Percentiles rank a stretch among this genome's conserved stretches.
Conservation (phyloP, 2,113 vertebrate genomes). For the Lontra canadensis region DNA sequence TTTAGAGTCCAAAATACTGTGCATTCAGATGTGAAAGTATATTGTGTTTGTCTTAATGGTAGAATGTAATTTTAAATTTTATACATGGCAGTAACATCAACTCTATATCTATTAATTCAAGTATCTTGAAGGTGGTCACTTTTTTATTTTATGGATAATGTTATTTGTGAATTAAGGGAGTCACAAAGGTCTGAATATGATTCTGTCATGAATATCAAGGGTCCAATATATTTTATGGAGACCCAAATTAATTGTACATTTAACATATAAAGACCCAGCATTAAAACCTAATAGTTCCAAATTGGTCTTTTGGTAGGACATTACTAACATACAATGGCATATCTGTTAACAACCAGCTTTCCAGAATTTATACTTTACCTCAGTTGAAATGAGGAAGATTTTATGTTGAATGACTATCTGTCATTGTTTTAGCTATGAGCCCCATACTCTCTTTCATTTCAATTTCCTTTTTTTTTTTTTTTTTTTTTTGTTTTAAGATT, state of each 20-base stretch:
- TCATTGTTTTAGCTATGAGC: not conserved
- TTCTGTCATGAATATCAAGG: not conserved
- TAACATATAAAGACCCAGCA: not conserved
- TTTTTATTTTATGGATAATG: conserved; percentile 18
- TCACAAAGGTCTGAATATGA: not conserved
- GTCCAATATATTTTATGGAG: not conserved
- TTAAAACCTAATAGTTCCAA: not conserved
- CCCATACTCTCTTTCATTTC: not conserved
- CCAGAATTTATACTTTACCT: not conserved
- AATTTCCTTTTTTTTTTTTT: not conserved
- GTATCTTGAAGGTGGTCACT: not conserved
- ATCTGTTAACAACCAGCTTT: not conserved
- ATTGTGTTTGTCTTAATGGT: not conserved
- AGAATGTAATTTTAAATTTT: not conserved
- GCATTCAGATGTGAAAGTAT: not conserved
- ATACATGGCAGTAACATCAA: not conserved
- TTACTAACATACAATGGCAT: not conserved
- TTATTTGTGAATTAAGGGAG: not conserved
- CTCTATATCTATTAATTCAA: not conserved
- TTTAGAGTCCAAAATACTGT: not conserved
- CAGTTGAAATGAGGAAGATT: not conserved
- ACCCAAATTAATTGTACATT: not conserved
- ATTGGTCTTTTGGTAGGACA: not conserved
- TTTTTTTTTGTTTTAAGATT: no score
- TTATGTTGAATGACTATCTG: not conserved